Evolutionary conservation across 2,797 vertebrate genomes (phyloP).

Genomic region (Peromyscus attwateri): DNA sequence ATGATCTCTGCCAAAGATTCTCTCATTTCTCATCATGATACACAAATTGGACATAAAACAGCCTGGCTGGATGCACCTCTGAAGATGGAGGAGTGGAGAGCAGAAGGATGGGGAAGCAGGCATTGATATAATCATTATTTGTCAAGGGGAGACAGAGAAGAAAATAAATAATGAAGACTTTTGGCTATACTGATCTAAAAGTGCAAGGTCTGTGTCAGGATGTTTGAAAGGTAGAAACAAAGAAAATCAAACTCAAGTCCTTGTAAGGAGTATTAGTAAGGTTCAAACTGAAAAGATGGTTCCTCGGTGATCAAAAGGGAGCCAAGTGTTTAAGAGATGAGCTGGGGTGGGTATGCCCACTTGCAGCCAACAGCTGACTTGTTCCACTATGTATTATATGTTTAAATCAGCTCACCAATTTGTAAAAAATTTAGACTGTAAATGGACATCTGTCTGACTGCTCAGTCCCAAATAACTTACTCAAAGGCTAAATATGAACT

Average conservation of each 20-base stretch:
- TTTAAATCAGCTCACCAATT: not conserved
- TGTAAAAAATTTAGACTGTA: not conserved
- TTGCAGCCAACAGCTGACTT: slow-evolving; percentile 42
- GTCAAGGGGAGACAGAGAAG: not conserved
- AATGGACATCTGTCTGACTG: no score
- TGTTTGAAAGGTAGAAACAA: not conserved
- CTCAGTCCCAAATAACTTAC: no score
- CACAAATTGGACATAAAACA: slow-evolving; percentile 80
- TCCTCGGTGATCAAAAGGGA: slow-evolving; percentile 17
- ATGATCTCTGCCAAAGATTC: slow-evolving; percentile 80
- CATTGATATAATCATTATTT: slow-evolving; percentile 67
- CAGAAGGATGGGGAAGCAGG: not conserved
- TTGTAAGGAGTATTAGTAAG: not conserved
- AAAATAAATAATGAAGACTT: slow-evolving; percentile 51
- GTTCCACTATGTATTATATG: not conserved
- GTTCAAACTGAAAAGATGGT: slow-evolving; percentile 54
- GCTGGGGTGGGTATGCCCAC: slow-evolving; percentile 42
- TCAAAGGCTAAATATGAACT: no score
- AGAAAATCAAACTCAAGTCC: slow-evolving; percentile 35
- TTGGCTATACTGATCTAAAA: slow-evolving; percentile 72
- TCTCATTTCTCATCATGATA: slow-evolving; percentile 72
- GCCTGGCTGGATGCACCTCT: slow-evolving; percentile 23
- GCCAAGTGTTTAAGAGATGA: not conserved
- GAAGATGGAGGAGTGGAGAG: not conserved
- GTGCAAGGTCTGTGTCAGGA: slow-evolving; percentile 17